Base-by-base conservation (phyloP, 1,140 invertebrate genomes). In the Microplitis demolitor region DNA sequence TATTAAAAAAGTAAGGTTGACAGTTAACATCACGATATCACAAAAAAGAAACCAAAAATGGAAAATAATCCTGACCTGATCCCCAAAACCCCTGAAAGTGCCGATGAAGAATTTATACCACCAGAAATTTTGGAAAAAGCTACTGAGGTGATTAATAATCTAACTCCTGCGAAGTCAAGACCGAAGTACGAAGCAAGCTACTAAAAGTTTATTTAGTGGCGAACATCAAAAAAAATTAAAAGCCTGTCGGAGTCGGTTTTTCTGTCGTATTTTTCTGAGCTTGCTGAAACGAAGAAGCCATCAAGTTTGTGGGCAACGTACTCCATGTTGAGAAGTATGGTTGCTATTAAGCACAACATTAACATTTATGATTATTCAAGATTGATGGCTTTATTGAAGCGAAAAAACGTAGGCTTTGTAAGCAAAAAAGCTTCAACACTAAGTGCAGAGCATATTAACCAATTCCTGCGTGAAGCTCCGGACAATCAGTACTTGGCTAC, bases 201-300 rank as follows among this genome's bases (percentile, higher is more conserved):
- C 1, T 4, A 61, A 33, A 61, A 61, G 13, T 61, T 61, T 13
- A 61, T 33, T 0, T 0, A 61, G 24, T 61, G 3, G 64, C 24
- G 16, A 13, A 37, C 35, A 1, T 4, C 4, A 11, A 34, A 64
- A 37, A 31, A 53, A 35, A 53, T 56, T 11, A 31, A 50, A 13
- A 1, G 3, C 13, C 34, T 60, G 8, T 33, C 50, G 24, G 50
- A 71, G 11, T 3, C 53, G 5, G 35, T 71, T 9, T 39, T 71
- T 13, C 35, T 71, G n/a, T n/a, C 62, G 3, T 71, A 71, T 56
- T 71, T 71, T 35, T 50, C 11, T 37, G 60, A 71, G 13, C 33
- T 71, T 34, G 6, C 39, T 0, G 33, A 71, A 45, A 35, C 4
- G n/a, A 33, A 64, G 3, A 62, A 34, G 16, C 50, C 69, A 3